Base-by-base conservation (phyloP, 2,797 vertebrate species). In the Parotocinclus haroldoi region DNA sequence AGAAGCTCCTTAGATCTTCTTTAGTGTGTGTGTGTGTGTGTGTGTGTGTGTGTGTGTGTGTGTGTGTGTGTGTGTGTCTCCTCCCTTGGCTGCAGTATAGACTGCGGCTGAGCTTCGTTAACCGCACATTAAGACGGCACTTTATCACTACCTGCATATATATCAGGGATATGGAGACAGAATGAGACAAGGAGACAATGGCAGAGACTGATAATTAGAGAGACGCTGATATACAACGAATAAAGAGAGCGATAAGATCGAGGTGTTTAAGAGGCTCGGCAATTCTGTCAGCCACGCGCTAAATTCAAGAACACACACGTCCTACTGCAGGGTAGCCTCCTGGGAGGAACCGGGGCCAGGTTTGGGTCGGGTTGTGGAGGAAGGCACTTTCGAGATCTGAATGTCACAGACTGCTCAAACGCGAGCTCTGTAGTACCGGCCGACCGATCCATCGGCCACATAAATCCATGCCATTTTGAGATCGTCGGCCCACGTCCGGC, bases 111-210 rank as follows among this genome's bases (percentile, higher is more conserved):
- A 50, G 65, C 12, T 51, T 65, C 36, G 53, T 61, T 68, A 66
- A 49, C 54, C 54, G 52, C 55, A 51, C 57, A 66, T 71, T 68
- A 72, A 69, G 36, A 63, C 37, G 69, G 61, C 58, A 67, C 44
- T 36, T 42, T 46, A 54, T 57, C 36, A 39, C 55, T 62, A 49
- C n/a, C 63, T 68, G 9, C 13, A 66, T 56, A 68, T 71, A 68
- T 60, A 65, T 69, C 56, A 66, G 38, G 57, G n/a, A 3, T 13
- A 61, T 17, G 60, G 11, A 53, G 67, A 71, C 9, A 66, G 37
- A 42, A 10, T 37, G 58, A 52, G 27, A 46, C 3, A 36, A 1
- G 44, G 16, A 58, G 12, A 44, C 36, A 66, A 14, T 10, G 9
- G 37, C 11, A 63, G 7, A 38, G 6, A 57, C 44, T 50, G 46